Evolutionary conservation across 2,113 vertebrate genomes (phyloP).

Genomic region (Actinemys pallida): DNA sequence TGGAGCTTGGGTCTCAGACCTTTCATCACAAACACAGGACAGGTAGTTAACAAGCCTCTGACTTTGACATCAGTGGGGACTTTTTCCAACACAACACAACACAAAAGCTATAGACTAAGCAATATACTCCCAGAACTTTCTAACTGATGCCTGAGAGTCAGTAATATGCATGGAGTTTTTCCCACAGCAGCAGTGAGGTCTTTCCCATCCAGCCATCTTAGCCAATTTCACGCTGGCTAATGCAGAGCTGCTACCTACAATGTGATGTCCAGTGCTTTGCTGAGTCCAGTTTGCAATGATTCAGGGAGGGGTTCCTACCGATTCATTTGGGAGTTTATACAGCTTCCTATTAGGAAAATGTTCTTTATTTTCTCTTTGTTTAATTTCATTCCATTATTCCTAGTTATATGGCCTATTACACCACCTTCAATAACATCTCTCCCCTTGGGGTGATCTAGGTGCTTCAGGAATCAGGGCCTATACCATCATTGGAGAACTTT

Average conservation of each 20-base stretch:
- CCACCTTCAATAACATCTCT: accelerated
- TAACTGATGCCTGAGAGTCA: background rate
- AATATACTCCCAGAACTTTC: accelerated
- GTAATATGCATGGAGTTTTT: background rate
- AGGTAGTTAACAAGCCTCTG: background rate
- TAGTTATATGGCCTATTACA: no score
- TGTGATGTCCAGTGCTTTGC: background rate
- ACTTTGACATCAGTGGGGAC: accelerated
- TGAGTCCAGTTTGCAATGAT: accelerated
- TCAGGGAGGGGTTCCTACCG: background rate
- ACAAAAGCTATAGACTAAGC: background rate
- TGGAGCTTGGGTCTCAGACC: background rate
- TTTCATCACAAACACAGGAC: background rate
- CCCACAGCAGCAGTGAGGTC: background rate
- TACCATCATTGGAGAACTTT: background rate
- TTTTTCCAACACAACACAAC: background rate
- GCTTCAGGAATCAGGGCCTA: background rate
- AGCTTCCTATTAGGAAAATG: accelerated
- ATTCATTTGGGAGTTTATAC: accelerated
- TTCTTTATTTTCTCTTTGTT: background rate
- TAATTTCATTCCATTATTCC: background rate
- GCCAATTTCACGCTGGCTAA: background rate
- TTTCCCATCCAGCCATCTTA: background rate
- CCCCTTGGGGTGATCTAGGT: background rate
- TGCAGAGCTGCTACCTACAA: background rate